Conservation (phyloP, 2,797 vertebrate genomes). For the Pipistrellus kuhlii region DNA sequence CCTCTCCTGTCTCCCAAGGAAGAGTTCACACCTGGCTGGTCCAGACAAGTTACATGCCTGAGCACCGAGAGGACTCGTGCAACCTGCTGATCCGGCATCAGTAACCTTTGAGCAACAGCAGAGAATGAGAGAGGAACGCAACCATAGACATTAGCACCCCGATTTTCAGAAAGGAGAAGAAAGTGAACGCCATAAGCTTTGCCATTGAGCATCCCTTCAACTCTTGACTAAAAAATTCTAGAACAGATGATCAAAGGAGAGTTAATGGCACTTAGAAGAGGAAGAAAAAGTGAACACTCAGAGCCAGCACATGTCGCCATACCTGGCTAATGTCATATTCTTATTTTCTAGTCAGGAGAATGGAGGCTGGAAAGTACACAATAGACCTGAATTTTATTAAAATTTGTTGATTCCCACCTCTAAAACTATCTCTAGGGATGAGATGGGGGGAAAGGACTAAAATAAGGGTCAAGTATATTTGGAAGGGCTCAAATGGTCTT, state of each 20-base stretch:
- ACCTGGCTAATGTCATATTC: not conserved
- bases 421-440: not conserved
- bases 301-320: not conserved
- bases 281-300: not conserved
- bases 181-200: not conserved
- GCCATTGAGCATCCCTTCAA: not conserved
- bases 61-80: not conserved
- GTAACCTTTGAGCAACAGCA: not conserved
- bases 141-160: not conserved
- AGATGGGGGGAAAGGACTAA: not conserved
- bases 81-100: not conserved
- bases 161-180: not conserved
- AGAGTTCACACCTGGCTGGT: not conserved
- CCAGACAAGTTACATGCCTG: not conserved
- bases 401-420: not conserved
- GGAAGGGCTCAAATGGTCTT: not conserved
- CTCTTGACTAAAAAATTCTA: not conserved
- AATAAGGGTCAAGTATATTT: not conserved
- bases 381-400: conserved; percentile 14
- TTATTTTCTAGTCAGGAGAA: not conserved
- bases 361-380: not conserved
- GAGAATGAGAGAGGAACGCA: not conserved
- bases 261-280: not conserved
- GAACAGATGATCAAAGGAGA: not conserved
- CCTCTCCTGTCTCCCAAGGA: not conserved